Base-by-base conservation (phyloP, 2,113 vertebrate species). In the Gymnogyps californianus region DNA sequence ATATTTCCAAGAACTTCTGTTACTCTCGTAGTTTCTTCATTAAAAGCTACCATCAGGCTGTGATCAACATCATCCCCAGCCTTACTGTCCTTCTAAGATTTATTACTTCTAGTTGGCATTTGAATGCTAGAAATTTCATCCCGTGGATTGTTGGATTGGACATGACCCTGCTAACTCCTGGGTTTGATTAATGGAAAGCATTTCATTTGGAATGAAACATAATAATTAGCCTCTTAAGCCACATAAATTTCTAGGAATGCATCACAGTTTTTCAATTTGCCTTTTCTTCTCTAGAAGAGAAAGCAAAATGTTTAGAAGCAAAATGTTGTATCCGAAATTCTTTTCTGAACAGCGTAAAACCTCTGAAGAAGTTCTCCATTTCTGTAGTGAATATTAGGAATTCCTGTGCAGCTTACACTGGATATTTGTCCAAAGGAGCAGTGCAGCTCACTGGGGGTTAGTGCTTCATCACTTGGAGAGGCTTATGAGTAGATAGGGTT, bases 71-170 rank as follows among this genome's bases (percentile, higher is more conserved):
- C 24, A 31, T 49, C 15, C 31, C 8, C 40, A 65, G 19, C 20
- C 36, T 80, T 61, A 44, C 51, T 76, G 38, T 64, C 44, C 26
- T 83, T 55, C 47, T 44, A 65, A 80, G 28, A 49, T 75, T 38
- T 46, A 44, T 84, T 66, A 17, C 46, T 76, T 80, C 32, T 76
- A 21, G 10, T 32, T 84, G n/a, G 40, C 40, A 40, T 80, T 80
- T 91, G 51, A 88, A 71, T 80, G 40, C 51, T 66, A 71, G 28
- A 88, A 42, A 46, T 61, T 76, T 81, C 5, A 55, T 90, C 74
- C 46, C 0, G 1, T 0, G 1, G 20, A 28, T 20, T 59, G 18
- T 38, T 90, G 21, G 31, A 16, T 49, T 93, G 57, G 31, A 28
- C 80, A 28, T 54, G 40, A 65, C n/a, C n/a, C 32, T 75, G 31